Evolutionary conservation across 1,140 invertebrate genomes (phyloP), one percentile per base, ranked within the genome.

Genomic region (Leptopilina boulardi): DNA sequence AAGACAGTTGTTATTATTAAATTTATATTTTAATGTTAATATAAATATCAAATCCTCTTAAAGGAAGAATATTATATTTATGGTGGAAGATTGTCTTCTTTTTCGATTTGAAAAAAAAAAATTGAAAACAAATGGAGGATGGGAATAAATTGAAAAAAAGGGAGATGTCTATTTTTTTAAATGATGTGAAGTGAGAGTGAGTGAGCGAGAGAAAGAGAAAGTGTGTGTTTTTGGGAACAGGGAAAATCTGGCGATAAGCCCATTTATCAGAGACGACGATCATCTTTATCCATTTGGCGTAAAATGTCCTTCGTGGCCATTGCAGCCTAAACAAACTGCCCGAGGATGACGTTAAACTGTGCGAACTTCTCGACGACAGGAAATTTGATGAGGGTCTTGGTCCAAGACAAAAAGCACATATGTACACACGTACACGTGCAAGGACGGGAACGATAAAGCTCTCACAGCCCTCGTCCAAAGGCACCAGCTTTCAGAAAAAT

Each of bases 351-450:
- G 73, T 74, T 59, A 80, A 85, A 80, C 77, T 80, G 73, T 54
- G 11, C 38, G 72, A 78, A 76, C 73, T 75, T 73, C 26, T 54
- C 41, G 54, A 74, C 71, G 78, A 85, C 83, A 80, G 80, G 76
- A 83, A 83, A 86, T 86, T 87, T 86, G 84, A 84, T 78, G 80
- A 85, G 80, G 83, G 80, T 82, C 42, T 34, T 51, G 47, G 34
- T 6, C n/a, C 54, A 74, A 82, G 82, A 83, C 76, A 83, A 83
- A 81, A 84, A 84, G 75, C 56, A 79, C 54, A 70, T 78, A 72
- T 82, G 44, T 80, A 77, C 59, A 77, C 21, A 54, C 18, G 30
- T 23, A 70, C 41, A 71, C 26, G 70, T 26, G 70, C 42, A 56
- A 71, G 9, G 38, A 21, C n/a, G 54, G 54, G n/a, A 71, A 54